phyloP scores from a whole-genome alignment of 1,140 invertebrate species.

The Lepidurus packardi region DNA sequence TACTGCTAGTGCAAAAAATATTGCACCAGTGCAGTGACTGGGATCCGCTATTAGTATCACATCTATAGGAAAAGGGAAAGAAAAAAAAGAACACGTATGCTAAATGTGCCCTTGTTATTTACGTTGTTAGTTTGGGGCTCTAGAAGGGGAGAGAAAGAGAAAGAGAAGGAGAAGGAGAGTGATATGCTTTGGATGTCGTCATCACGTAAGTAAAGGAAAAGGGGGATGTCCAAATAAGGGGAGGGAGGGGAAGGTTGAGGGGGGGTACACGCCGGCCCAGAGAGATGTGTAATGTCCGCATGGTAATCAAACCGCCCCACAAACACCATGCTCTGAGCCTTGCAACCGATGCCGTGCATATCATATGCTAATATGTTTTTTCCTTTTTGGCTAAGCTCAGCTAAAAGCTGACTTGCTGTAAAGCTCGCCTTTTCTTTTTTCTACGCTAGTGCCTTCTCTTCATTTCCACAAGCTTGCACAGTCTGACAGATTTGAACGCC shows the following conservation, averaged over 20 bases:
- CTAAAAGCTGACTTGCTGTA: neutral
- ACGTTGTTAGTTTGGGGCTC: neutral
- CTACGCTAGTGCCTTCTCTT: neutral
- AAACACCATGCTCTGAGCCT: conserved; percentile 14
- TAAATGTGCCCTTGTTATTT: conserved; percentile 15
- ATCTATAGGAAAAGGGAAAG: no score
- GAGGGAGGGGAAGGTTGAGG: neutral
- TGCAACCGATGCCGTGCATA: conserved; percentile 17
- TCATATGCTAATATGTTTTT: neutral
- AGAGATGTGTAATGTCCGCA: conserved; percentile 12
- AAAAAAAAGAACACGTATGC: neutral
- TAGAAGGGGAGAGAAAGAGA: neutral
- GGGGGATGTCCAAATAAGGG: conserved; percentile 20
- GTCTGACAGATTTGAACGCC: neutral
- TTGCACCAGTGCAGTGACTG: no score
- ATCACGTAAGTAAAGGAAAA: conserved; percentile 1
- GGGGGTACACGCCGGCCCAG: conserved; percentile 19
- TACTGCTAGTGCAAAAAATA: no score
- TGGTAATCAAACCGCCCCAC: conserved; percentile 20
- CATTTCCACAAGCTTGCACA: neutral
- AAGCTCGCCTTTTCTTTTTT: neutral
- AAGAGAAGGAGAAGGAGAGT: no score
- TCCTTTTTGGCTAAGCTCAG: neutral
- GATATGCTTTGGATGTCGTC: conserved; percentile 12
- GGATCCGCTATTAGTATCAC: no score